These are phyloP conservation scores for Macaria notata DNA, from an alignment of 2,888 invertebrate genomes.

Conservation along the genomic window DNA sequence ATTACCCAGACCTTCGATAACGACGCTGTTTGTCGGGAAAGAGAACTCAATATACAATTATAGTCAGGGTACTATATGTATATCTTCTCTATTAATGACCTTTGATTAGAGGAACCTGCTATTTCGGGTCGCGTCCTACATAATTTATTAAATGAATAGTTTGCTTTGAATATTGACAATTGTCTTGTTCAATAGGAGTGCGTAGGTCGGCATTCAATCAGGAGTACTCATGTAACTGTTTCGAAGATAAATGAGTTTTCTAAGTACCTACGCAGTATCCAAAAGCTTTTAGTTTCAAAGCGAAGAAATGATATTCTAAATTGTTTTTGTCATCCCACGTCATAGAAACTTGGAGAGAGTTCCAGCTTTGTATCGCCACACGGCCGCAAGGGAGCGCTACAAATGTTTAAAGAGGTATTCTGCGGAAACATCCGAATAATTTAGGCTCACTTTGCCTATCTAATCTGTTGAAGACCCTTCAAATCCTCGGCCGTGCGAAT, in stretches of 20 bases:
- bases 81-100: too few species aligned
- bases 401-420: conserved; percentile 7
- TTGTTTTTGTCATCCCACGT: neutral
- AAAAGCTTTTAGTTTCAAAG: too few species aligned
- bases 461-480: conserved; percentile 29
- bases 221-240: conserved; percentile 8
- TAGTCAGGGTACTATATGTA: neutral
- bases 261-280: neutral
- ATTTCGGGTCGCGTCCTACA: neutral
- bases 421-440: conserved; percentile 13
- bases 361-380: too few species aligned
- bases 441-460: conserved; percentile 15
- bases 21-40: conserved; percentile 5
- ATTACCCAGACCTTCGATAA: conserved; percentile 14
- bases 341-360: neutral
- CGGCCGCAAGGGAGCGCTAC: neutral
- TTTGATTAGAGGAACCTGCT: too few species aligned
- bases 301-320: neutral
- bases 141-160: conserved; percentile 1
- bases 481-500: conserved; percentile 12
- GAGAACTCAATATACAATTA: neutral
- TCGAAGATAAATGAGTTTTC: conserved; percentile 1
- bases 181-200: conserved; percentile 4
- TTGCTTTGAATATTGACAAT: conserved; percentile 1
- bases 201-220: conserved; percentile 1